phyloP scores from a whole-genome alignment of 2,113 vertebrate genomes.

The Nibea coibor region DNA sequence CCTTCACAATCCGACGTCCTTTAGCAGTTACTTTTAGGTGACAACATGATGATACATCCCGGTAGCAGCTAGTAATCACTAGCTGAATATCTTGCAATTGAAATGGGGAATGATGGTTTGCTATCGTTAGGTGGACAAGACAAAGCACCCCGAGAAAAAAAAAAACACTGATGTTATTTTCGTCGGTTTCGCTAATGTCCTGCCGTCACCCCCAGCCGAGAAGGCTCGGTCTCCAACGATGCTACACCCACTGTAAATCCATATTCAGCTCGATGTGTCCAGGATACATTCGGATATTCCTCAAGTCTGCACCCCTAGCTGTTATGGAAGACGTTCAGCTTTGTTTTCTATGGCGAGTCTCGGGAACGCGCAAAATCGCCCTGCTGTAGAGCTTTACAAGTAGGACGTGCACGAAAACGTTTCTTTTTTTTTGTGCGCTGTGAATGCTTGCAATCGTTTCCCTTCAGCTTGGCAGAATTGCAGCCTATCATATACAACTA shows the following conservation, averaged over 20 bases:
- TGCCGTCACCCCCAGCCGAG: constrained; percentile 66
- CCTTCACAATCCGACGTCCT: constrained; percentile 69
- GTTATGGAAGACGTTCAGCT: constrained; percentile 84
- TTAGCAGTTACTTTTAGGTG: constrained; percentile 75
- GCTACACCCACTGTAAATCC: constrained; percentile 81
- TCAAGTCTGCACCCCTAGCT: constrained; percentile 73
- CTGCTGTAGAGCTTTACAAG: constrained; percentile 75
- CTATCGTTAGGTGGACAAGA: constrained; percentile 82
- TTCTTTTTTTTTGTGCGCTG: constrained; percentile 54
- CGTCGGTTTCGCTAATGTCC: constrained; percentile 71
- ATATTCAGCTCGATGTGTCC: constrained; percentile 72
- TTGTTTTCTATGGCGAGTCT: constrained; percentile 85
- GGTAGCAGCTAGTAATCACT: constrained; percentile 78
- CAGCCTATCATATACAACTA: constrained; percentile 36
- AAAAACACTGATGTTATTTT: constrained; percentile 66
- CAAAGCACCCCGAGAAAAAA: constrained; percentile 79
- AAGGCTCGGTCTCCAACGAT: constrained; percentile 73
- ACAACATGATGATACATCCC: constrained; percentile 82
- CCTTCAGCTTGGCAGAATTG: constrained; percentile 45
- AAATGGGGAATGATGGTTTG: constrained; percentile 78
- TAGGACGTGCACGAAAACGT: constrained; percentile 70
- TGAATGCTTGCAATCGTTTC: constrained; percentile 53
- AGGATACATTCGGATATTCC: constrained; percentile 64
- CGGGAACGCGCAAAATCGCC: constrained; percentile 80
- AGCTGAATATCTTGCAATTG: constrained; percentile 74